A percentile compares a stretch with the other conserved stretches of the same genome.
Evolutionary conservation across 2,888 invertebrate species (phyloP).

Genomic region (Luffia ferchaultella): DNA sequence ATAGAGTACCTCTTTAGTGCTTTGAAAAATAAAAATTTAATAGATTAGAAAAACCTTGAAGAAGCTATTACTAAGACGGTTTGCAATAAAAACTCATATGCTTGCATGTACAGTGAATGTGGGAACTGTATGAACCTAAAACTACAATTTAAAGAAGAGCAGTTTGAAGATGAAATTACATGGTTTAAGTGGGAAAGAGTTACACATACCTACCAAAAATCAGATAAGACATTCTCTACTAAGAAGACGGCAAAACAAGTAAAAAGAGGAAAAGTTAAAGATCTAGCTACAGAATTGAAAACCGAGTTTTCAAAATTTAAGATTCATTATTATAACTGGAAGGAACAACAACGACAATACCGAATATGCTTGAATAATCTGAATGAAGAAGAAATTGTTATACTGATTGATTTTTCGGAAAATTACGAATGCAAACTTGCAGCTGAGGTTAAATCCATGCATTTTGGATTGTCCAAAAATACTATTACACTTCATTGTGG

Average conservation of each 20-base stretch:
- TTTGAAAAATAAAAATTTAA: no score
- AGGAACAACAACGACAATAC: not conserved
- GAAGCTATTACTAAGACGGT: no score
- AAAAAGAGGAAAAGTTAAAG: not conserved
- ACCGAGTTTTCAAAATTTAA: not conserved
- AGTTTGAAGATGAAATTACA: not conserved
- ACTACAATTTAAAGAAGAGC: not conserved
- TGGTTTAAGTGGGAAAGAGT: not conserved
- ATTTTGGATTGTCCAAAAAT: not conserved
- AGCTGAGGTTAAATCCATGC: not conserved
- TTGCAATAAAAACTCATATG: not conserved
- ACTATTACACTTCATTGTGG: not conserved
- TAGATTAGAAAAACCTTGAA: no score
- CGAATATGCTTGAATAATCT: not conserved
- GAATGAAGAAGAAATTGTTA: not conserved
- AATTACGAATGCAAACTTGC: not conserved
- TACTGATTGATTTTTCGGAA: not conserved
- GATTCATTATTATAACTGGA: not conserved
- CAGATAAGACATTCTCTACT: not conserved
- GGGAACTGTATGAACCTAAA: not conserved
- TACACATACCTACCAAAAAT: no score
- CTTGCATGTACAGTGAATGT: not conserved
- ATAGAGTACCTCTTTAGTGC: no score
- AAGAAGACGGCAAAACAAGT: not conserved
- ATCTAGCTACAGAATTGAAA: not conserved